Evolutionary conservation across 1,140 invertebrate genomes (phyloP).

Genomic region (Carposina sasakii): DNA sequence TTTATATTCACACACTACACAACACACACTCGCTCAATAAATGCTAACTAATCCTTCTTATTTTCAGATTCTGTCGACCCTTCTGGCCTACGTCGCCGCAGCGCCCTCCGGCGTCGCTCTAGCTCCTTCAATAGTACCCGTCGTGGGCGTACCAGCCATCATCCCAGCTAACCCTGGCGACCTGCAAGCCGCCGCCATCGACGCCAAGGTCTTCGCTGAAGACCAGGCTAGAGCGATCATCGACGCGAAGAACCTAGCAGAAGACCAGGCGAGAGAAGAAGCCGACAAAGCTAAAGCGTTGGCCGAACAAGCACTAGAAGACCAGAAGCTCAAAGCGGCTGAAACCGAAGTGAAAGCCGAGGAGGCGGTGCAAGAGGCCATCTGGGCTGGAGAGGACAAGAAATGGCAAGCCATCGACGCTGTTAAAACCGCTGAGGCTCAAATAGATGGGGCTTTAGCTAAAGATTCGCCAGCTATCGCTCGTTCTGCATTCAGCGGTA

Average conservation of each 20-base stretch:
- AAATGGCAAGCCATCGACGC: slow-evolving; percentile 46
- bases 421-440: slow-evolving; percentile 35
- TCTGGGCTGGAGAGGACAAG: slow-evolving; percentile 44
- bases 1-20: no score
- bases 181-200: slow-evolving; percentile 51
- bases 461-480: slow-evolving; percentile 25
- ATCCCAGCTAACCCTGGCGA: slow-evolving; percentile 51
- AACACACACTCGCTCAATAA: no score
- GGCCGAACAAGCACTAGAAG: slow-evolving; percentile 34
- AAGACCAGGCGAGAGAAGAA: slow-evolving; percentile 29
- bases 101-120: slow-evolving; percentile 31
- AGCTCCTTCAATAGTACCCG: slow-evolving; percentile 8
- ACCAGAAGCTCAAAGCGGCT: slow-evolving; percentile 34
- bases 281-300: slow-evolving; percentile 38
- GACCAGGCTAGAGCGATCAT: not conserved
- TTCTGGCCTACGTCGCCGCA: slow-evolving; percentile 48
- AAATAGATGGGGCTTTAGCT: slow-evolving; percentile 32
- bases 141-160: slow-evolving; percentile 24
- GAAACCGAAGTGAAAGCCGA: slow-evolving; percentile 33
- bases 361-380: slow-evolving; percentile 31
- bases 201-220: slow-evolving; percentile 37
- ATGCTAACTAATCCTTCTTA: no score
- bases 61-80: slow-evolving; percentile 42
- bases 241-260: slow-evolving; percentile 18
- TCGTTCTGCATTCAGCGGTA: slow-evolving; percentile 6